These are phyloP conservation scores for Lathamus discolor DNA, from an alignment of 2,113 vertebrate species.

Conservation along the genomic window DNA sequence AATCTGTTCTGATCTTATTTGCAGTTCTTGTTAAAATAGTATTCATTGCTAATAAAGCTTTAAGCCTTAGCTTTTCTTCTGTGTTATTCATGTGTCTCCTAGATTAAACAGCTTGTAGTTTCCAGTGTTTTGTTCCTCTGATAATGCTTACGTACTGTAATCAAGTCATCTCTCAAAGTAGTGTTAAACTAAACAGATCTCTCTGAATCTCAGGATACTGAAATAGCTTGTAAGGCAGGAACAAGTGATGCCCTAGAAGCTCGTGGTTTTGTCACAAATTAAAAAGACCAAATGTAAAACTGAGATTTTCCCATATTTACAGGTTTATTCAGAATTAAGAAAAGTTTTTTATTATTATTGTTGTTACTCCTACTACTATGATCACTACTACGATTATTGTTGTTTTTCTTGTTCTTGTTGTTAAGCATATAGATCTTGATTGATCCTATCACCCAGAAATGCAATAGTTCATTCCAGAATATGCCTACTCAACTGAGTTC, in stretches of 20 bases:
- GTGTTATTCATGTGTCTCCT: background rate
- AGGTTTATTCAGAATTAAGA: background rate
- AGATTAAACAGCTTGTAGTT: background rate
- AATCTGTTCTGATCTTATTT: background rate
- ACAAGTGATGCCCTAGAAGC: background rate
- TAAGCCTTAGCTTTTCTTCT: background rate
- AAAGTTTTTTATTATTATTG: background rate
- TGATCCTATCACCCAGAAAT: background rate
- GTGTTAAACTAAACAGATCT: background rate
- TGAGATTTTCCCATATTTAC: background rate
- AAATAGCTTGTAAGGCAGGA: background rate
- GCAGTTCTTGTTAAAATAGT: background rate
- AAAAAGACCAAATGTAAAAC: background rate
- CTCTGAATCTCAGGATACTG: background rate
- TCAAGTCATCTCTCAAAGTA: background rate
- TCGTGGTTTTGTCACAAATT: background rate
- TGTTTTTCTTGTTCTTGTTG: background rate
- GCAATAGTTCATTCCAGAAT: background rate
- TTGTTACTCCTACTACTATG: background rate
- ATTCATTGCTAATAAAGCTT: background rate
- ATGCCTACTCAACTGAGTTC: background rate
- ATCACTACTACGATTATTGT: rapidly evolving
- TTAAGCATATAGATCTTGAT: background rate
- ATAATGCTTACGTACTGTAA: background rate
- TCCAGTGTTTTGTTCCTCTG: background rate